Conservation (phyloP, 2,888 invertebrate genomes). For the Erebia palarica region DNA sequence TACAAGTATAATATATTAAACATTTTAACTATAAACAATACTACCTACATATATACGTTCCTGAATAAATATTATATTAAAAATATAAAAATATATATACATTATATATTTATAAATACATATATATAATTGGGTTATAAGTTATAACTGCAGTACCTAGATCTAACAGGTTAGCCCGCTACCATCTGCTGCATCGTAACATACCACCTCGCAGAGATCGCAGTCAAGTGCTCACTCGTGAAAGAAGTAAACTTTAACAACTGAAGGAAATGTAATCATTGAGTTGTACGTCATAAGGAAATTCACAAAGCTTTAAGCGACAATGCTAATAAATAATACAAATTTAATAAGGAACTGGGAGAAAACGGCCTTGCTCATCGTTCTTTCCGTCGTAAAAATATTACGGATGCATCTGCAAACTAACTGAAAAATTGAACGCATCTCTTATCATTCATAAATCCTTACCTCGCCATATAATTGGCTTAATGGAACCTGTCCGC, state of each 20-base stretch:
- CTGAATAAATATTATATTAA: too few relatives aligned
- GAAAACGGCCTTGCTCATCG: conserved; percentile 3
- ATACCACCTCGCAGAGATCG: too few relatives aligned
- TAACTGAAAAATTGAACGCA: conserved; percentile 10
- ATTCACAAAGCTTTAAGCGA: background rate
- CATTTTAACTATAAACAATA: too few relatives aligned
- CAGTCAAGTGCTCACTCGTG: background rate
- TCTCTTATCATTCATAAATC: conserved; percentile 4
- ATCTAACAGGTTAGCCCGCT: too few relatives aligned
- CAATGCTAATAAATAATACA: background rate
- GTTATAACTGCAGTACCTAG: too few relatives aligned
- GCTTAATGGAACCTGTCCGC: conserved; percentile 4
- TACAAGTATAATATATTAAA: too few relatives aligned
- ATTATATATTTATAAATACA: too few relatives aligned
- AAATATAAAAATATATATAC: too few relatives aligned
- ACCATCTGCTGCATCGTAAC: too few relatives aligned
- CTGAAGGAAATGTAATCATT: background rate
- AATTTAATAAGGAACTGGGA: conserved; percentile 8
- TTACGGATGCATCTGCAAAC: conserved; percentile 4
- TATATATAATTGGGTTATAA: too few relatives aligned
- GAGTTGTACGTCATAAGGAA: background rate
- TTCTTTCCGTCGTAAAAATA: background rate
- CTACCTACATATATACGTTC: too few relatives aligned
- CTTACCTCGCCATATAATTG: background rate
- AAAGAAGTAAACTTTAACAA: background rate